A percentile compares a stretch with the other conserved stretches of the same genome.
phyloP scores from a whole-genome alignment of 2,113 vertebrate genomes.

The Oenanthe melanoleuca region DNA sequence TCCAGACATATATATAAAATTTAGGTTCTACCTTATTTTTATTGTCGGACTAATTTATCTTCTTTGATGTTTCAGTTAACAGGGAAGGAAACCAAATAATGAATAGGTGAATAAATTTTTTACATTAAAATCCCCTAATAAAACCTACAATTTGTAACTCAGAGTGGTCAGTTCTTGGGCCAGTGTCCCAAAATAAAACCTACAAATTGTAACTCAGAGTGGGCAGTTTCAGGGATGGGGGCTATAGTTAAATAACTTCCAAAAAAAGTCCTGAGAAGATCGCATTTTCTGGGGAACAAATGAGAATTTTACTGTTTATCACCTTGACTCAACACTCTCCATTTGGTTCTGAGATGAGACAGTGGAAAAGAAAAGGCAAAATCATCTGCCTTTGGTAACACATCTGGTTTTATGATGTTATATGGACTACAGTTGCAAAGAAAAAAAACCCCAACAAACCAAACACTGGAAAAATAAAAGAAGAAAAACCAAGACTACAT shows the following conservation, averaged over 20 bases:
- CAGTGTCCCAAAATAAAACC: not conserved
- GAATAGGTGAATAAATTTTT: not conserved
- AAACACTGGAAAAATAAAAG: not conserved
- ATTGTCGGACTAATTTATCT: not conserved
- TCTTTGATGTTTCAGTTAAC: not conserved
- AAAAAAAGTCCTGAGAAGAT: not conserved
- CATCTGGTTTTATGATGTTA: not conserved
- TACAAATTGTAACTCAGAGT: not conserved
- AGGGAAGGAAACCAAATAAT: not conserved
- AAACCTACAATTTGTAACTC: not conserved
- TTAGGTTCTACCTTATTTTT: not conserved
- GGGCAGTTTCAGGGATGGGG: not conserved
- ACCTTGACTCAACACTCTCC: not conserved
- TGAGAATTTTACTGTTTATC: not conserved
- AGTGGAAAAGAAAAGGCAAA: not conserved
- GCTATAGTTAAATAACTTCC: not conserved
- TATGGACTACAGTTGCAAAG: not conserved
- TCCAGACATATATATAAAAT: not conserved
- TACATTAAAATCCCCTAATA: not conserved
- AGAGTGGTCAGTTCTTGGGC: not conserved
- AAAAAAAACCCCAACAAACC: not conserved
- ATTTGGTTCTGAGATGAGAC: not conserved
- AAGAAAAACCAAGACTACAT: not conserved
- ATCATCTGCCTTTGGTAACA: not conserved
- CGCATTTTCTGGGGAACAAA: not conserved